Conservation (phyloP, 2,797 vertebrate genomes). For the Aldrovandia affinis region DNA sequence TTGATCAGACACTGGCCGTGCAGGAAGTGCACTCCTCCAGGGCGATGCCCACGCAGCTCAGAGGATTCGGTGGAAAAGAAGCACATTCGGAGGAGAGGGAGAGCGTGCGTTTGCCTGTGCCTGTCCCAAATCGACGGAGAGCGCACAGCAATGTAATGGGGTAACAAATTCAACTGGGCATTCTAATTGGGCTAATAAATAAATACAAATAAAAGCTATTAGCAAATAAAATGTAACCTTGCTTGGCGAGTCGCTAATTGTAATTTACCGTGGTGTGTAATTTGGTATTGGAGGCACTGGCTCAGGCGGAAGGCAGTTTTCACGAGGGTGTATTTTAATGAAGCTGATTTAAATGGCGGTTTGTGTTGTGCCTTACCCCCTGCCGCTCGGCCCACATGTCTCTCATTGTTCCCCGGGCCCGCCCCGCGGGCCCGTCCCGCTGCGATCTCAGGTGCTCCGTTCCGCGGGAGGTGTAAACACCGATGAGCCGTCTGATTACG, state of each 20-base stretch:
- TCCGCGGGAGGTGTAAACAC: background rate
- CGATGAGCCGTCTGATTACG: constrained; percentile 1
- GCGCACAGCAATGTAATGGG: background rate
- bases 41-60: background rate
- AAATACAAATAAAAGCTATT: too few species aligned
- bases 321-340: background rate
- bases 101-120: background rate
- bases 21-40: background rate
- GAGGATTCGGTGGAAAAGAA: background rate
- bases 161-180: background rate
- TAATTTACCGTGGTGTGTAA: background rate
- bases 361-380: background rate
- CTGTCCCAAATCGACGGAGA: background rate
- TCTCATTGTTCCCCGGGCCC: background rate
- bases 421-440: background rate
- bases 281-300: background rate
- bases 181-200: background rate
- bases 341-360: background rate
- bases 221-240: too few species aligned
- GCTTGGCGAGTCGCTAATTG: background rate
- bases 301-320: background rate
- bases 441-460: background rate
- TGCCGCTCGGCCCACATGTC: constrained; percentile 2
- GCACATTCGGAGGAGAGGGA: too few species aligned
- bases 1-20: background rate